Base-by-base conservation (phyloP, 30 jellyfish, hydroid and myxozoan genomes). In the Pelagia noctiluca region DNA sequence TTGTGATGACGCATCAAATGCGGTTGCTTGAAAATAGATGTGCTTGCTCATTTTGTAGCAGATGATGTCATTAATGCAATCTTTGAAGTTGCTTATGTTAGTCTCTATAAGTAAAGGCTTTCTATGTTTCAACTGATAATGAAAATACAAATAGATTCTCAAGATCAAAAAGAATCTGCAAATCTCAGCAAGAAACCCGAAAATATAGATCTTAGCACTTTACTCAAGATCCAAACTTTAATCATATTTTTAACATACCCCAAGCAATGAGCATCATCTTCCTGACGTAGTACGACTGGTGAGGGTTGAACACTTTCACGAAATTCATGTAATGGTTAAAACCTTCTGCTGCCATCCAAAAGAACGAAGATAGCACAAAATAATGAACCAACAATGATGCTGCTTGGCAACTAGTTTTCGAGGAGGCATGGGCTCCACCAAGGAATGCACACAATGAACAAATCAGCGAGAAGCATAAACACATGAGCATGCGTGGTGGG, bases 281-380 rank as follows among this genome's bases (percentile, higher is more conserved):
- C 34, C 84, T 63, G 1, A 85, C 36, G 32, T 60, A 30, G 52
- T 70, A 54, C 29, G 85, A 75, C 1, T 50, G 63, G 48, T 75
- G 32, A 35, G 68, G 62, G 29, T 93, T 57, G 35, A 87, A 68
- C 2, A 93, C 91, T 52, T 32, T 80, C 13, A 93, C 94, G 62
- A 93, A 93, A 53, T 42, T 47, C 61, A 80, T 78, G 61, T 87
- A 93, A 26, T 87, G 86, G 50, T 88, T 82, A 85, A 50, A 77
- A 1, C 95, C 98, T 52, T 91, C 98, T 7, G 83, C 78, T 19
- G 88, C 94, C 95, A 84, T 91, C 98, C 98, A 91, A 7, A 79
- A 74, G 75, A 91, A 84, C n/a, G 96, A 76, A 0, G 95, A 57
- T 82, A 85, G 71, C 28, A 93, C 89, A 47, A 82, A 87, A 64